Evolutionary conservation across 2,888 invertebrate genomes (phyloP), one percentile per base, ranked within the genome.

Genomic region (Acleris emargana): DNA sequence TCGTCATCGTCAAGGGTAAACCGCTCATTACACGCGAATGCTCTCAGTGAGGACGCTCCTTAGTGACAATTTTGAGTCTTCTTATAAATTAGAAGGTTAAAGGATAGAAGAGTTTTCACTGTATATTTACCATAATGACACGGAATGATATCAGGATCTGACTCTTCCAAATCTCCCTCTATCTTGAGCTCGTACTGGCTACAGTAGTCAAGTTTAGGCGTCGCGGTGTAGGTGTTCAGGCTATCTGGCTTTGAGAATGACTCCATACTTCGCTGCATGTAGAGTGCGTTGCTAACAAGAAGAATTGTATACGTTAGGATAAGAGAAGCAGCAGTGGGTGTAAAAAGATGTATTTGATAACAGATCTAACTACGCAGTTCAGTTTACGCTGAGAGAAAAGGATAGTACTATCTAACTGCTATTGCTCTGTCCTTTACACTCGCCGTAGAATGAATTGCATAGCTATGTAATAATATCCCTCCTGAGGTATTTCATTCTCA

Each of bases 101-200:
- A 20, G 20, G 20, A 3, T 20, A 20, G 20, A 20, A 20, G 3
- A 20, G 3, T 20, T 20, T 2, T 20, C 20, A 20, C 3, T 43
- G 5, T 43, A 28, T 61, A 80, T 94, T 94, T 85, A 97, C 97
- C 97, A 88, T 97, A 96, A 91, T 97, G 96, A 90, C 97, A 97
- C 69, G 97, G 96, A 85, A 97, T 97, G 75, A 97, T 96, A 84
- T 97, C 97, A 67, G 97, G 97, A 89, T 97, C 96, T 58, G 95
- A 95, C 76, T 95, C 96, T 75, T 95, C 95, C 69, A 82, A 79
- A 1, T 83, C 82, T 0, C 93, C 94, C 73, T 81, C 94, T 89
- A 84, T 92, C 92, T 82, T 93, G 85, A 86, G 88, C 80, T 82
- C 94, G 80, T 87, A 88, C 81, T 86, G 93, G 80, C 86, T 88